Percentiles rank a stretch among this genome's conserved stretches.
Conservation (phyloP, 2,888 invertebrate genomes). For the Rhyacophila evoluta region DNA sequence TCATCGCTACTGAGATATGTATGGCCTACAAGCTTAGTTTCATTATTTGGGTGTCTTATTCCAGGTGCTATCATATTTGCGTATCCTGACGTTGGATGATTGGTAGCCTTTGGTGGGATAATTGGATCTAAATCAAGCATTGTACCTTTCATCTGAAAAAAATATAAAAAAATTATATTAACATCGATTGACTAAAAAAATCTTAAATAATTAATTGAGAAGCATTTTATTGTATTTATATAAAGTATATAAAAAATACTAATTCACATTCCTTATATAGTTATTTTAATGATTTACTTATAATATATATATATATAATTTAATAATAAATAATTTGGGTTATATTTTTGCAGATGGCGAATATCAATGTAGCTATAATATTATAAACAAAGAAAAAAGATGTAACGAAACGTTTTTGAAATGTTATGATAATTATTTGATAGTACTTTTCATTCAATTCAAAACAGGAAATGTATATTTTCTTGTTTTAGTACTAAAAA, state of each 20-base stretch:
- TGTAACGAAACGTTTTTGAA: too few species aligned
- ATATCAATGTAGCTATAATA: too few species aligned
- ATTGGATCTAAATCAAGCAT: slow-evolving; percentile 43
- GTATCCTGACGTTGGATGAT: background rate
- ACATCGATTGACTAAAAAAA: too few species aligned
- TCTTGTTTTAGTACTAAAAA: slow-evolving; percentile 19
- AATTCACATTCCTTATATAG: too few species aligned
- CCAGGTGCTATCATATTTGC: slow-evolving; percentile 17
- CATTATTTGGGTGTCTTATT: slow-evolving; percentile 35
- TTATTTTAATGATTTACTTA: too few species aligned
- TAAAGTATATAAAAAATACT: too few species aligned
- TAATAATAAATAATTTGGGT: too few species aligned
- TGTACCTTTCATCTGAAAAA: slow-evolving; percentile 46
- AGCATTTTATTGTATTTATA: too few species aligned
- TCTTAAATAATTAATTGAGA: too few species aligned
- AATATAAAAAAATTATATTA: slow-evolving; percentile 23
- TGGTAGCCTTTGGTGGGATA: slow-evolving; percentile 27
- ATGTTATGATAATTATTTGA: background rate
- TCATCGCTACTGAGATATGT: slow-evolving; percentile 25
- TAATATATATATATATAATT: too few species aligned
- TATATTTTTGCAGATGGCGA: too few species aligned
- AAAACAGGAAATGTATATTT: slow-evolving; percentile 45
- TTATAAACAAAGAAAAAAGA: too few species aligned
- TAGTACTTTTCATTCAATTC: background rate
- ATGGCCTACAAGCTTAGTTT: slow-evolving; percentile 38